A percentile compares a stretch with the other conserved stretches of the same genome.
Conservation (phyloP, 37 sponge, comb jelly and placozoan species). For the Oscarella lobularis region DNA sequence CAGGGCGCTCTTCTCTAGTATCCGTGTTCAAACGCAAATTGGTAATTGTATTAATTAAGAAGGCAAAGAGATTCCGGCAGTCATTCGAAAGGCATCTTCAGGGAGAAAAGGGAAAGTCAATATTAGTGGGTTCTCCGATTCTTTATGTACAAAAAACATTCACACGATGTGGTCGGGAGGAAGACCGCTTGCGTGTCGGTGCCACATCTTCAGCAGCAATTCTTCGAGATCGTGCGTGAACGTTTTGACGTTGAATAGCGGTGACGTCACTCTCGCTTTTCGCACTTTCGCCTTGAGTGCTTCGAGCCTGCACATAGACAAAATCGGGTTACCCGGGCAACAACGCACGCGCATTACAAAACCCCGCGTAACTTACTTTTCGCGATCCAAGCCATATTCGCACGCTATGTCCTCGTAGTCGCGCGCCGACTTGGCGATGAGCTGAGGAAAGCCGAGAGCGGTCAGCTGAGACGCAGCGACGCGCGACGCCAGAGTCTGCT, state of each 20-base stretch:
- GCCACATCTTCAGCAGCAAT: constrained; percentile 66
- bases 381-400: constrained; percentile 60
- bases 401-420: constrained; percentile 91
- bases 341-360: not conserved
- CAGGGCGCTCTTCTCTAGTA: too few species aligned
- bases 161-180: constrained; percentile 80
- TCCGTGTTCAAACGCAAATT: too few species aligned
- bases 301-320: constrained; percentile 4
- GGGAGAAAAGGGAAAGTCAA: too few species aligned
- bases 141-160: too few species aligned
- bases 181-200: constrained; percentile 42
- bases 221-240: constrained; percentile 70
- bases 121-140: too few species aligned
- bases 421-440: constrained; percentile 60
- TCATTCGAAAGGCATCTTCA: too few species aligned
- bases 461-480: constrained; percentile 91
- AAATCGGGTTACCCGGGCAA: too few species aligned
- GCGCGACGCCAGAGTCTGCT: constrained; percentile 92
- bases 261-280: constrained; percentile 61
- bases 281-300: constrained; percentile 26
- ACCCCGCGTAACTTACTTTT: constrained; percentile 53
- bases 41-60: too few species aligned
- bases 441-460: constrained; percentile 82
- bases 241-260: constrained; percentile 77
- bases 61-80: too few species aligned